Conservation (phyloP, 2,113 vertebrate genomes). For the Phylloscopus trochiloides region DNA sequence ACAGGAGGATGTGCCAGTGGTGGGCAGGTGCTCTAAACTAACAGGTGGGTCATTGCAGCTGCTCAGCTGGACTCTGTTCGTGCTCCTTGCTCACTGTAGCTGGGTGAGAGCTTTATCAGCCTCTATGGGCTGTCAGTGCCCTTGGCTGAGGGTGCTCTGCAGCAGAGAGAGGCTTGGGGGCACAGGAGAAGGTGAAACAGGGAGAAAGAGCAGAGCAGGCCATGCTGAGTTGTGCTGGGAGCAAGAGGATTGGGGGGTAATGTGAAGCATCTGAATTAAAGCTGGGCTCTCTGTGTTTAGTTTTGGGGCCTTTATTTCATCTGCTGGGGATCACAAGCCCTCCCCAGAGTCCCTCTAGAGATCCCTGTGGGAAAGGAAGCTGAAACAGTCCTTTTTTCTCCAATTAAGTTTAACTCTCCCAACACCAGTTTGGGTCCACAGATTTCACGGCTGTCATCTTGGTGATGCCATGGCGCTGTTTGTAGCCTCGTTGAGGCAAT, state of each 20-base stretch:
- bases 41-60: not conserved
- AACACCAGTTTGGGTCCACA: not conserved
- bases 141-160: not conserved
- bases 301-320: not conserved
- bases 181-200: not conserved
- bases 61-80: not conserved
- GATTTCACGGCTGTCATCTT: not conserved
- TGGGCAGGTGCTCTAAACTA: not conserved
- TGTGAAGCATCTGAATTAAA: not conserved
- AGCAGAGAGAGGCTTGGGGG: not conserved
- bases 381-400: not conserved
- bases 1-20: fast-evolving
- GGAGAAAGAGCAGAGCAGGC: not conserved
- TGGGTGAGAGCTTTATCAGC: not conserved
- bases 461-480: not conserved
- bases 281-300: not conserved
- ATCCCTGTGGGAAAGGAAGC: not conserved
- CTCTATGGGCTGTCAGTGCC: not conserved
- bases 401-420: not conserved
- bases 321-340: not conserved
- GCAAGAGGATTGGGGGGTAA: not conserved
- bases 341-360: not conserved
- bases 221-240: not conserved
- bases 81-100: not conserved
- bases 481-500: not conserved